These are phyloP conservation scores for Riparia riparia DNA, from an alignment of 2,113 vertebrate species.

Conservation along the genomic window DNA sequence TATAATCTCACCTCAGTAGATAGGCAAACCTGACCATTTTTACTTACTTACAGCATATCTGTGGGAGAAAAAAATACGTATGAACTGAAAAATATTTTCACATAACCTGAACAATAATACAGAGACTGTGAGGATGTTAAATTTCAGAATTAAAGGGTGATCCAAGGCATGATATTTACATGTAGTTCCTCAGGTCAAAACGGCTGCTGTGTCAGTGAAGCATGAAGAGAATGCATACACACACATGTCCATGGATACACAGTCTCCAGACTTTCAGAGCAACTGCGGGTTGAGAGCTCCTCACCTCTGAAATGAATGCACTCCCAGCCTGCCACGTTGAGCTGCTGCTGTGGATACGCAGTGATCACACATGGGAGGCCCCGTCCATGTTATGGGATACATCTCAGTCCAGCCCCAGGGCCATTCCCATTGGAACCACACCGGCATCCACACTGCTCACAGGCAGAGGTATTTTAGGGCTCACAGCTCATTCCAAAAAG, in stretches of 20 bases:
- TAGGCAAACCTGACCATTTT: not conserved
- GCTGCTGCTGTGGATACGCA: not conserved
- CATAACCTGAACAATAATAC: not conserved
- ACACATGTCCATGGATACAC: not conserved
- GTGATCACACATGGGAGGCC: not conserved
- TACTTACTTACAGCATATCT: not conserved
- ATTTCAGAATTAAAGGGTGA: not conserved
- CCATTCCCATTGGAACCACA: rapidly evolving
- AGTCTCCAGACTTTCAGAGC: not conserved
- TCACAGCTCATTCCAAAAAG: not conserved
- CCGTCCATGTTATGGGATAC: not conserved
- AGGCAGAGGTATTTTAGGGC: not conserved
- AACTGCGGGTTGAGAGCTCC: not conserved
- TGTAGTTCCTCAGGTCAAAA: not conserved
- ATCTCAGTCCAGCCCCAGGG: not conserved
- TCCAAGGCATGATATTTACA: not conserved
- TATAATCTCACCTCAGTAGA: not conserved
- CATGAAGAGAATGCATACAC: not conserved
- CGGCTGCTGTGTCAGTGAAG: rapidly evolving
- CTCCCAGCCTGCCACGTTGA: not conserved
- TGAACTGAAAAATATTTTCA: not conserved
- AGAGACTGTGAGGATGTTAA: not conserved
- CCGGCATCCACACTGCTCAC: not conserved
- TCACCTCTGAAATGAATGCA: not conserved
- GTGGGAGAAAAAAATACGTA: not conserved